Conservation (phyloP, 1,140 invertebrate species). For the Ceratoteleas bidentatus region DNA sequence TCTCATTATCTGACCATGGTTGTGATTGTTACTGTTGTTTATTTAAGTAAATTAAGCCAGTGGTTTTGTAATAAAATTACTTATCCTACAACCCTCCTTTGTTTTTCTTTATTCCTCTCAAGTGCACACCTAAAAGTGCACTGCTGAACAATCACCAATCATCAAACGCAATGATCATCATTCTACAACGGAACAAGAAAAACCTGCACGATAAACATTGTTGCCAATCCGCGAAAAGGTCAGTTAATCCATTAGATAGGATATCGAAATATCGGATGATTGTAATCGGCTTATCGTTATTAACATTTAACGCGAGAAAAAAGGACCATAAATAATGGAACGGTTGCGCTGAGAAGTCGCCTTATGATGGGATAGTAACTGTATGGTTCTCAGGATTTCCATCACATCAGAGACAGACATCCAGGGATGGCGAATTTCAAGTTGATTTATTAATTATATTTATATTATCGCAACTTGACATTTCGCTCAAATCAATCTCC, state of each 20-base stretch:
- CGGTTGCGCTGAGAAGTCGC: background rate
- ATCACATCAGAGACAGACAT: no score
- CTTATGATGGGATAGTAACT: no score
- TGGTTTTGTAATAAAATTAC: slow-evolving; percentile 27
- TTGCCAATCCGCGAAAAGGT: slow-evolving; percentile 48
- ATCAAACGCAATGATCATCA: no score
- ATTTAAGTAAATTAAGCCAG: slow-evolving; percentile 42
- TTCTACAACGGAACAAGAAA: no score
- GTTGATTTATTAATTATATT: slow-evolving; percentile 12
- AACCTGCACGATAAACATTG: slow-evolving; percentile 38
- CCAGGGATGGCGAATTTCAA: no score
- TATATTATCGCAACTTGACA: slow-evolving; percentile 6
- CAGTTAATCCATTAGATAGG: slow-evolving; percentile 50
- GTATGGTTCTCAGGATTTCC: no score
- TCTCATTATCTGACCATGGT: slow-evolving; percentile 11
- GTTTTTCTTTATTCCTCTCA: background rate
- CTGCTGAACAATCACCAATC: no score
- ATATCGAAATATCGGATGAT: slow-evolving; percentile 22
- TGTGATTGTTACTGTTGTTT: slow-evolving; percentile 42
- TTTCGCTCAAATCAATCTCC: slow-evolving; percentile 5
- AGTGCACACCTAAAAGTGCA: no score
- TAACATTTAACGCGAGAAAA: slow-evolving; percentile 20
- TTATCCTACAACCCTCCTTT: background rate
- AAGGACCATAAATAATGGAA: slow-evolving; percentile 4
- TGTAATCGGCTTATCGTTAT: slow-evolving; percentile 31